phyloP scores from a whole-genome alignment of 2,888 invertebrate genomes.

The Heliconius sara region DNA sequence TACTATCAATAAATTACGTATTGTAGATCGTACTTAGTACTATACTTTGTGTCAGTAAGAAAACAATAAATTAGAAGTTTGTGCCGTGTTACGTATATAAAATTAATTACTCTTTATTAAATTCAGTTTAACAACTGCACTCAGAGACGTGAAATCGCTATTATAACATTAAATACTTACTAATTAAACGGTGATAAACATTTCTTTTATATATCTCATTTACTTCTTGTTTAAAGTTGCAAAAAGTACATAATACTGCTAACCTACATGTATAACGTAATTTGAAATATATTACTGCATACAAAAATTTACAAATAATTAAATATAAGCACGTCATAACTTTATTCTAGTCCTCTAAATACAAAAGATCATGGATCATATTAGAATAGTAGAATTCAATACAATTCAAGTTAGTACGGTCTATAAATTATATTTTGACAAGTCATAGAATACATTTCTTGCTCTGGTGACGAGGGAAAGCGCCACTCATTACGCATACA shows the following conservation, averaged over 20 bases:
- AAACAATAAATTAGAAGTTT: conserved; percentile 1
- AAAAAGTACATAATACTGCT: not conserved
- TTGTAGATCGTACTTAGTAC: no score
- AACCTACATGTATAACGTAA: not conserved
- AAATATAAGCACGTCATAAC: not conserved
- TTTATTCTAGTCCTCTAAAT: not conserved
- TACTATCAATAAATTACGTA: not conserved
- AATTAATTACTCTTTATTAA: no score
- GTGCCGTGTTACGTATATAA: not conserved
- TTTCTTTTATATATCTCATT: not conserved
- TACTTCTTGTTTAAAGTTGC: not conserved
- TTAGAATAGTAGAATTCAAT: conserved; percentile 1
- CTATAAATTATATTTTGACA: not conserved
- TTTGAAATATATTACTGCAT: not conserved
- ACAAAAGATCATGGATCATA: not conserved
- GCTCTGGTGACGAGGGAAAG: no score
- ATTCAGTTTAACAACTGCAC: not conserved
- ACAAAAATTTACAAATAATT: not conserved
- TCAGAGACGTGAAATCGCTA: not conserved
- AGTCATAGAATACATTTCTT: not conserved
- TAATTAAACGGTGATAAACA: not conserved
- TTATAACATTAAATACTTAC: not conserved
- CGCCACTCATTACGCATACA: no score
- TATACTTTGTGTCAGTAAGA: not conserved
- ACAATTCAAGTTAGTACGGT: not conserved